Base-by-base conservation (phyloP, 92 coral and sea anemone species). In the Chrysogorgia sp. region DNA sequence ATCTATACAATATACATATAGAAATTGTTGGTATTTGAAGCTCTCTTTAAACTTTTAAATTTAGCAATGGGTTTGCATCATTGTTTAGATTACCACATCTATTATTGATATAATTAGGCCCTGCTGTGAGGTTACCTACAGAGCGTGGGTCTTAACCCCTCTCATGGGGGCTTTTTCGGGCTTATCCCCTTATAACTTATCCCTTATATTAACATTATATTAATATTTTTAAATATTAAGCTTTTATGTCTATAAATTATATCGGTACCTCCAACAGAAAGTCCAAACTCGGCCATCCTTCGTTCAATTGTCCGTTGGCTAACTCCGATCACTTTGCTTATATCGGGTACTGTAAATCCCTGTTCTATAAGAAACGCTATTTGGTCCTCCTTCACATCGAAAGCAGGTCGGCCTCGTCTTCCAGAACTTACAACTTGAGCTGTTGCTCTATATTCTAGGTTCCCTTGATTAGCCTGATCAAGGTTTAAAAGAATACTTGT, bases 251-350 rank as follows among this genome's bases (percentile, higher is more conserved):
- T 17, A 52, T 52, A 3, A 6, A 52, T 20, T 3, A 52, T 5
- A 5, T 17, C 7, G 61, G 60, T 48, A 43, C 76, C 76, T 70
- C 37, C 10, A 21, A 45, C 76, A 70, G 76, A 22, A 21, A 70
- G 76, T 43, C 76, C 76, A 50, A 70, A 70, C 29, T 0, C 13
- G 19, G 76, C 59, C 76, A 70, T 70, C 47, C 76, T 70, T 55
- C 78, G 33, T 37, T 71, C 78, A 25, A 30, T 50, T 33, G 78
- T 50, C 31, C 78, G 53, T 71, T 70, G 25, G 41, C 64, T 52
- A 10, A 55, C 64, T 9, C 64, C 64, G 26, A 30, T 34, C 53
- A 52, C 29, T 34, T 55, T 71, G 49, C 75, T 67, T 0, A 67
- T 67, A 33, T 67, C 75, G 1, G 56, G 26, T 6, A 67, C 75